These are phyloP conservation scores for roundworm (Caenorhabditis elegans) DNA, from an alignment of 1,140 invertebrate species.

Conservation along the genomic window WBcel235 BX284603.4:1870501-1871000, in stretches of 20 bases:
- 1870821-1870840: too few species aligned
- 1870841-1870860: too few species aligned
- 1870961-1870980: too few species aligned
- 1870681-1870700: background rate
- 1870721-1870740: too few species aligned
- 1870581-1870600: background rate
- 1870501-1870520: background rate
- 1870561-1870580: background rate
- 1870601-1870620: background rate
- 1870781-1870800: background rate
- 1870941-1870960: too few species aligned
- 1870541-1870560: background rate
- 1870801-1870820: background rate
- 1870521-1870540: background rate
- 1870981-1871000: too few species aligned
- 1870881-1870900: too few species aligned
- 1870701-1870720: background rate
- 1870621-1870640: background rate
- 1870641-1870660: slow-evolving; percentile 4
- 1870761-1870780: too few species aligned
- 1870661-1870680: slow-evolving; percentile 3
- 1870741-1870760: too few species aligned
- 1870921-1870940: too few species aligned
- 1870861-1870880: too few species aligned
- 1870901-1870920: too few species aligned